These are phyloP conservation scores for Callorhinus ursinus DNA, from an alignment of 2,113 vertebrate species.

Conservation along the genomic window DNA sequence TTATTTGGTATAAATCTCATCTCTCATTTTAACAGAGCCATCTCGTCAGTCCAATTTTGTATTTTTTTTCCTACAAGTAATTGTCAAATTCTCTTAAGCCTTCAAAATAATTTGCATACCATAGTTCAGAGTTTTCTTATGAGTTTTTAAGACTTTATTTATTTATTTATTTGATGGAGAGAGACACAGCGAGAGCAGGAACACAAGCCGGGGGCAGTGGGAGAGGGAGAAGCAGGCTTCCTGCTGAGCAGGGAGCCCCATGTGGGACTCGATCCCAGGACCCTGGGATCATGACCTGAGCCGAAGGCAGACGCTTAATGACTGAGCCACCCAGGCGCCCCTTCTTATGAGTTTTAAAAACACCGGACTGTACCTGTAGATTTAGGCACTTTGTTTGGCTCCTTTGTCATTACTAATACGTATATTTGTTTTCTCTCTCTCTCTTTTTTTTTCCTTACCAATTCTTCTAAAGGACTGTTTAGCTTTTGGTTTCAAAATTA, in stretches of 20 bases:
- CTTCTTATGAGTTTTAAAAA: too few relatives aligned
- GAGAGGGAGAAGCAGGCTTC: too few relatives aligned
- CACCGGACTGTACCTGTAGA: neutral
- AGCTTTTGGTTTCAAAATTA: constrained; percentile 1
- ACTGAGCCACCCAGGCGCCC: too few relatives aligned
- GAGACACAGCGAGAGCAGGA: too few relatives aligned
- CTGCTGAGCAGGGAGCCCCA: too few relatives aligned
- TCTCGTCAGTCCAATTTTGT: neutral
- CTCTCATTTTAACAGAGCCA: neutral
- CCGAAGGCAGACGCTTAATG: too few relatives aligned
- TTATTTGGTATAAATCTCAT: neutral
- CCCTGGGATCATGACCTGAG: too few relatives aligned
- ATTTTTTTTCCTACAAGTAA: neutral
- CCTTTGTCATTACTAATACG: neutral
- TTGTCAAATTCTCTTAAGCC: neutral
- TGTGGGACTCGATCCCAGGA: too few relatives aligned
- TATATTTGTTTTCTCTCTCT: neutral
- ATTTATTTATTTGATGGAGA: too few relatives aligned
- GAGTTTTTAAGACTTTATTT: neutral
- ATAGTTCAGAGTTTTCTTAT: neutral
- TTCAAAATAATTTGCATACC: neutral
- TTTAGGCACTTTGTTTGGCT: neutral
- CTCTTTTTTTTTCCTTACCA: neutral
- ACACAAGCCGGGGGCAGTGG: too few relatives aligned
- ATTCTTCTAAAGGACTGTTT: neutral